A percentile compares a stretch with the other conserved stretches of the same genome.
Evolutionary conservation across 2,113 vertebrate genomes (phyloP).

Genomic region (Myiagra hebetior): DNA sequence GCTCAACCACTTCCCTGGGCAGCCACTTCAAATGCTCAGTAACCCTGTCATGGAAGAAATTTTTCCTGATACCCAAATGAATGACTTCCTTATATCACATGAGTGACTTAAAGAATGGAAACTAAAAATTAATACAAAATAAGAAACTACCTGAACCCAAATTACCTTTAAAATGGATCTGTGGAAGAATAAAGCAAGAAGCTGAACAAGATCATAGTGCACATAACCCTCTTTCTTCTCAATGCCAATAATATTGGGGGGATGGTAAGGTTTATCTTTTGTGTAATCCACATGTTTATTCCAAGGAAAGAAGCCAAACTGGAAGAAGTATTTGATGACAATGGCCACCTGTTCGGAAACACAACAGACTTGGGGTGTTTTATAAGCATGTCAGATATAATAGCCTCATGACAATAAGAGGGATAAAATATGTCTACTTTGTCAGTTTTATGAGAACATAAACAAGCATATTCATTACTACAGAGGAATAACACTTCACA

Average conservation of each 20-base stretch:
- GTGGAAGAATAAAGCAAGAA: conserved; percentile 95
- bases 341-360: conserved; percentile 83
- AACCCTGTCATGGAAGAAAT: not conserved
- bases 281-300: conserved; percentile 76
- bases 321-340: conserved; percentile 97
- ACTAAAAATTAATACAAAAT: not conserved
- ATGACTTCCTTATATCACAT: not conserved
- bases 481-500: not conserved
- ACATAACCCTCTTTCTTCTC: conserved; percentile 98
- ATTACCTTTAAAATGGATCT: conserved; percentile 96
- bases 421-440: not conserved
- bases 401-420: not conserved
- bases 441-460: not conserved
- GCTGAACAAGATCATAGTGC: conserved; percentile 91
- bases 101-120: not conserved
- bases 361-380: not conserved
- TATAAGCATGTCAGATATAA: not conserved
- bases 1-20: not conserved
- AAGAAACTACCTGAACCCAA: not conserved
- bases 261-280: conserved; percentile 83
- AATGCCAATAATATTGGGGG: conserved; percentile 95
- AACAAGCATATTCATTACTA: not conserved
- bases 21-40: not conserved
- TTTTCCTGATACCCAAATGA: not conserved
- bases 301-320: conserved; percentile 96